Base-by-base conservation (phyloP, 2,113 vertebrate species). In the Sialia sialis region DNA sequence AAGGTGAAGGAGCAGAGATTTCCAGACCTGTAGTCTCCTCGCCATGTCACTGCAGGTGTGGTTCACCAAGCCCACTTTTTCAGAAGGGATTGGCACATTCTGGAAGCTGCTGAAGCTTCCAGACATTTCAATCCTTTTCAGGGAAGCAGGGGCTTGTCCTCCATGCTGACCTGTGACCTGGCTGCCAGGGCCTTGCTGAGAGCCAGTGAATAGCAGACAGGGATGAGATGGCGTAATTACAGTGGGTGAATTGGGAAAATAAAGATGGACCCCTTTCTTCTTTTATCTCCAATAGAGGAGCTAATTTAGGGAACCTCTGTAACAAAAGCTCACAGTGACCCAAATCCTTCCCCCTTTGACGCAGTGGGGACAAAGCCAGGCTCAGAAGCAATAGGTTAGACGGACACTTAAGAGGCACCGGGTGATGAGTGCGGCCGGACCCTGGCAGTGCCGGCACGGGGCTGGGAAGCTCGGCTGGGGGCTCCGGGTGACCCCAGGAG, bases 221-320 rank as follows among this genome's bases (percentile, higher is more conserved):
- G 82, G 79, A 79, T 89, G 79, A 93, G 87, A 90, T 1, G 3
- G 88, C 86, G 64, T 90, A 88, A 83, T 90, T 92, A 77, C 3
- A 0, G 46, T 0, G 15, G 32, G 34, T 94, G 93, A 95, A 94
- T 88, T 34, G 76, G 43, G 67, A 73, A 85, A 90, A 92, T 83
- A 86, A 93, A 92, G 92, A 81, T 70, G 73, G 73, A 81, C 84
- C 26, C 64, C 73, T 81, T 89, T 60, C 80, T 68, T 93, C 60
- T 60, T 84, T 87, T 30, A 82, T 89, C 81, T 82, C 90, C 48
- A 84, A 64, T 1, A 87, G 70, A 91, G 84, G 84, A 70, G 73
- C 90, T 94, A 93, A 94, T 94, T 96, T 80, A 78, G 79, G 64
- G 89, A 87, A 56, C 80, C 36, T 34, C 63, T 59, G 59, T 22